Base-by-base conservation (phyloP, 2,113 vertebrate genomes). In the Hipposideros armiger region DNA sequence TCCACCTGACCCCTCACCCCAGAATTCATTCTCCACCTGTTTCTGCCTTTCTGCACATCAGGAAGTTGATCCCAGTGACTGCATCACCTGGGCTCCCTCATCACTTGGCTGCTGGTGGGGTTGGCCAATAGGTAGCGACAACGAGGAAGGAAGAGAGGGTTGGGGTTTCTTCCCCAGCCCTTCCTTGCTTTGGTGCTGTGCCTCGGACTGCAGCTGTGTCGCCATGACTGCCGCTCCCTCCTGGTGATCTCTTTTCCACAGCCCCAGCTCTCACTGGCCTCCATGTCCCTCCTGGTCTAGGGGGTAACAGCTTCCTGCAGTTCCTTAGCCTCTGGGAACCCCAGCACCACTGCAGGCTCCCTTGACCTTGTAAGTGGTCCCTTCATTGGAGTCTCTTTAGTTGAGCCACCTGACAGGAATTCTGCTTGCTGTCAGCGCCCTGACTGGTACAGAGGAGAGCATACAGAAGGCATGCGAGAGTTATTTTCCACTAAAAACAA, bases 401-500 rank as follows among this genome's bases (percentile, higher is more conserved):
- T 15, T 64, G 73, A 45, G 32, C 20, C 40, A 14, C 45, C 60
- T 52, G 17, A 32, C 11, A 14, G 85, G 70, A 69, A 83, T 45
- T 93, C 73, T n/a, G 11, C 81, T 90, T 92, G 72, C 74, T 84
- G 42, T 30, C 70, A 40, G 64, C 0, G 0, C 42, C 42, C 50
- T 36, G 45, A 9, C 24, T n/a, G n/a, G 4, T n/a, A 24, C 58
- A 64, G 26, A 86, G 52, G 62, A 50, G 45, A 77, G 32, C 28
- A 30, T 4, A 32, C 4, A 36, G 45, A 77, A 58, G 45, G 76
- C 84, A 62, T 0, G 0, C 3, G 4, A 77, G 78, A 32, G 32
- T 60, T 60, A 90, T 73, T 92, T 91, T 96, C 88, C 76, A 78
- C 50, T 87, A 14, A 60, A 91, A 87, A 76, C 74, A 87, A 90